These are phyloP conservation scores for Chloebia gouldiae DNA, from an alignment of 2,113 vertebrate species.

Conservation along the genomic window DNA sequence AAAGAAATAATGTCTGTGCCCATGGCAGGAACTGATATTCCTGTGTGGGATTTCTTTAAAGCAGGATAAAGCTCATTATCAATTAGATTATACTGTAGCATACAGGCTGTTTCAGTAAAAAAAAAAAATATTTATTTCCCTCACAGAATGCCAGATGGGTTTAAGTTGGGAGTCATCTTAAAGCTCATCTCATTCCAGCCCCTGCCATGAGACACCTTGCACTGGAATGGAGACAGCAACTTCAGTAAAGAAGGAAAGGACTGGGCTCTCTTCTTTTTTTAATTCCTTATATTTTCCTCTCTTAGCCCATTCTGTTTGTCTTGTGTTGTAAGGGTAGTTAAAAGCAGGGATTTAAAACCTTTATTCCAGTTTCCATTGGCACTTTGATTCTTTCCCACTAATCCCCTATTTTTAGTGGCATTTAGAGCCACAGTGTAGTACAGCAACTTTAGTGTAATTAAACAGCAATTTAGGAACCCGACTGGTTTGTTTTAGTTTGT, in stretches of 20 bases:
- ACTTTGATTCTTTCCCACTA: not conserved
- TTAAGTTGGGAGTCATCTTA: not conserved
- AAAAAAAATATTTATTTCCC: not conserved
- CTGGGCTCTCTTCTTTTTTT: not conserved
- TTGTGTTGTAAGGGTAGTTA: not conserved
- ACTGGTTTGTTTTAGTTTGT: not conserved
- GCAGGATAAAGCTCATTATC: not conserved
- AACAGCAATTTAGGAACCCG: not conserved
- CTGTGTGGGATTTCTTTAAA: not conserved
- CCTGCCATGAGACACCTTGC: not conserved
- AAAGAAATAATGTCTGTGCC: not conserved
- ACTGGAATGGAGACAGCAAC: not conserved
- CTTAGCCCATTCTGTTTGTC: not conserved
- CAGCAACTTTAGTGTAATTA: not conserved
- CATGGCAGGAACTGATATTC: not conserved
- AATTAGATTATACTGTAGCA: not conserved
- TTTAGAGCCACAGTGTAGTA: not conserved
- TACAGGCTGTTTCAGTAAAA: not conserved
- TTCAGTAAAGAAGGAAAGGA: not conserved
- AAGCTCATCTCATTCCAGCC: not conserved
- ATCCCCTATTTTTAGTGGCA: not conserved
- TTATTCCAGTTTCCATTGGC: not conserved
- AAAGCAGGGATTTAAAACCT: not conserved
- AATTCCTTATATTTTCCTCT: not conserved
- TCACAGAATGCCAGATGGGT: not conserved